Percentiles rank a stretch among this genome's conserved stretches.
Conservation (phyloP, 2,113 vertebrate genomes). For the Xiphophorus maculatus region DNA sequence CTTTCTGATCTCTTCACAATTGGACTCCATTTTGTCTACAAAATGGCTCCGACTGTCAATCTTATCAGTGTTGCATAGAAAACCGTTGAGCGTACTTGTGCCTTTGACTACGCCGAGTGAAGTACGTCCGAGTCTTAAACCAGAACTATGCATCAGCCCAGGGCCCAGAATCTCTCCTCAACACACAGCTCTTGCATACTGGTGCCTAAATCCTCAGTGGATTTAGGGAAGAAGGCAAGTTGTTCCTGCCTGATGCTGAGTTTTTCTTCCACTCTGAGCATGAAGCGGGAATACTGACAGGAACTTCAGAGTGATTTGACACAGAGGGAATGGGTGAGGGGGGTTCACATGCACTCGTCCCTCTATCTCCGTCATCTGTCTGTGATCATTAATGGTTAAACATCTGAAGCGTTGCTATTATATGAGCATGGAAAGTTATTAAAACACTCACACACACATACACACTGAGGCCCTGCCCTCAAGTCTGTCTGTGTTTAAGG, state of each 20-base stretch:
- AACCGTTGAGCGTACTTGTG: too few species aligned
- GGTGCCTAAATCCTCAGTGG: slow-evolving; percentile 53
- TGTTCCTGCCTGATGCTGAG: slow-evolving; percentile 45
- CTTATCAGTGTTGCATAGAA: too few species aligned
- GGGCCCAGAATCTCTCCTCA: slow-evolving; percentile 54
- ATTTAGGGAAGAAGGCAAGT: slow-evolving; percentile 63
- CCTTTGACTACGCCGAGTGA: too few species aligned
- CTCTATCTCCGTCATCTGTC: slow-evolving; percentile 70
- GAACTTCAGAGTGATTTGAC: slow-evolving; percentile 43
- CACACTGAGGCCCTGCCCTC: slow-evolving; percentile 30
- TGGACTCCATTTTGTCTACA: too few species aligned
- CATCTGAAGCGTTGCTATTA: slow-evolving; percentile 68
- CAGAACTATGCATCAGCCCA: slow-evolving; percentile 46
- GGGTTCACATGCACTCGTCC: slow-evolving; percentile 42
- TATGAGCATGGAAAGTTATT: slow-evolving; percentile 75
- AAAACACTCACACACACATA: slow-evolving; percentile 55
- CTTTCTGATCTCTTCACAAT: too few species aligned
- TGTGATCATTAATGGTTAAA: slow-evolving; percentile 74
- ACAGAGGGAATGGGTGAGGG: slow-evolving; percentile 41
- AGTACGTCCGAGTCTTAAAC: background rate
- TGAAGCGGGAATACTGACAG: slow-evolving; percentile 35
- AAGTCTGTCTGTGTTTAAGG: slow-evolving; percentile 65
- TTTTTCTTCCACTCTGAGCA: slow-evolving; percentile 46
- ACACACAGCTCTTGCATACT: slow-evolving; percentile 54
- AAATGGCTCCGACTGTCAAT: too few species aligned